Conservation (phyloP, 1,140 invertebrate species). For the Saccostrea cuccullata region DNA sequence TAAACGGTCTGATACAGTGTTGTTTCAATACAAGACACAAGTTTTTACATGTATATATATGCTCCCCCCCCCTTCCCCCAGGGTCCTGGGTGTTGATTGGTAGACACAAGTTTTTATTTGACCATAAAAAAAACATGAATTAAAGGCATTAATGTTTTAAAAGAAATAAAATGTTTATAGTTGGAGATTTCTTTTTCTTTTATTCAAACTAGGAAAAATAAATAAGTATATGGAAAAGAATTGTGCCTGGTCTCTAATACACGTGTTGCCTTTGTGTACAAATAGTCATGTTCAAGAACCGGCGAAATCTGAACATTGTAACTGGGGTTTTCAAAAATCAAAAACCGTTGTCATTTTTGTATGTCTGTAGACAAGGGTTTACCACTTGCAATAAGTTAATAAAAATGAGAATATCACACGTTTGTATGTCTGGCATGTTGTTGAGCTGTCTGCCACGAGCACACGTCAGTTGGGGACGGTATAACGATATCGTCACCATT, state of each 20-base stretch:
- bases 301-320: neutral
- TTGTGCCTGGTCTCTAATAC: constrained; percentile 18
- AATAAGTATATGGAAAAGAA: neutral
- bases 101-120: too few relatives aligned
- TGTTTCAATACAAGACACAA: neutral
- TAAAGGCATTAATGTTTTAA: neutral
- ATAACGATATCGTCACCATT: neutral
- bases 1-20: neutral
- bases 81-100: too few relatives aligned
- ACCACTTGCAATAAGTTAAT: constrained; percentile 19
- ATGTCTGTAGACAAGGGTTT: constrained; percentile 2
- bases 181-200: neutral
- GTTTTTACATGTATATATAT: too few relatives aligned
- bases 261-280: constrained; percentile 20
- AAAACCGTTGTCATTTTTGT: constrained; percentile 41
- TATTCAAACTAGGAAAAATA: neutral
- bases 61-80: too few relatives aligned
- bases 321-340: neutral
- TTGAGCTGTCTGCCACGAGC: neutral
- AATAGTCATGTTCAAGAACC: neutral
- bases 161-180: neutral
- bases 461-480: neutral
- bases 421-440: constrained; percentile 15
- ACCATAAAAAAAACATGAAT: neutral
- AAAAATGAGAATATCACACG: neutral